Evolutionary conservation across 37 sponge, comb jelly and placozoan genomes (phyloP).

Genomic region (Ephydatia muelleri): DNA sequence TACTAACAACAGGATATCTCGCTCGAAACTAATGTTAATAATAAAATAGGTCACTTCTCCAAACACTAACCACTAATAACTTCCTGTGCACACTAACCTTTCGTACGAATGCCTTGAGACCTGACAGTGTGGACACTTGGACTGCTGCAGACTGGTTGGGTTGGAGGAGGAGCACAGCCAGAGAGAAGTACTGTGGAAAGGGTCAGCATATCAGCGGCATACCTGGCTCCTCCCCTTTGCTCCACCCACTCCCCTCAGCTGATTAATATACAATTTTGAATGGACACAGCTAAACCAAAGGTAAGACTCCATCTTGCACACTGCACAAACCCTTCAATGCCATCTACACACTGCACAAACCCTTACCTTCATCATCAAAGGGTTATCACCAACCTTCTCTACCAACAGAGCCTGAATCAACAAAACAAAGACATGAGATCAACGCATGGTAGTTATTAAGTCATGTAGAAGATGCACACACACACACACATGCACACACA

Average conservation of each 20-base stretch:
- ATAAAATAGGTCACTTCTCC: too few relatives aligned
- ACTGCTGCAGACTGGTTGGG: constrained; percentile 55
- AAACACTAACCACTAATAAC: too few relatives aligned
- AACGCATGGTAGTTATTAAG: neutral
- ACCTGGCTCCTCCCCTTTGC: neutral
- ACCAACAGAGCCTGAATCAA: constrained; percentile 30
- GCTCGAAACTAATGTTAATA: too few relatives aligned
- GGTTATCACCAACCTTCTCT: constrained; percentile 66
- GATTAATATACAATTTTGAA: too few relatives aligned
- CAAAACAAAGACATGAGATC: neutral
- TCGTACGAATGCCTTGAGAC: constrained; percentile 65
- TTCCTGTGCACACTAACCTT: constrained; percentile 39
- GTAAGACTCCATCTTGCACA: too few relatives aligned
- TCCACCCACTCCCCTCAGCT: neutral
- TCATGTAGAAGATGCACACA: constrained; percentile 8
- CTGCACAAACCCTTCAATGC: too few relatives aligned
- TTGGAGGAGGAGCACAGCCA: constrained; percentile 69
- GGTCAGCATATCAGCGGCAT: neutral
- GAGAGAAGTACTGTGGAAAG: constrained; percentile 57
- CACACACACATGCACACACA: constrained; percentile 30
- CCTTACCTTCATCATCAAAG: constrained; percentile 73
- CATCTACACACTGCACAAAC: too few relatives aligned
- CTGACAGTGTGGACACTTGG: constrained; percentile 65
- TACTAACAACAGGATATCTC: too few relatives aligned
- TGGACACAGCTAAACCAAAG: too few relatives aligned